Conservation (phyloP, 2,113 vertebrate species). For the Engystomops pustulosus region DNA sequence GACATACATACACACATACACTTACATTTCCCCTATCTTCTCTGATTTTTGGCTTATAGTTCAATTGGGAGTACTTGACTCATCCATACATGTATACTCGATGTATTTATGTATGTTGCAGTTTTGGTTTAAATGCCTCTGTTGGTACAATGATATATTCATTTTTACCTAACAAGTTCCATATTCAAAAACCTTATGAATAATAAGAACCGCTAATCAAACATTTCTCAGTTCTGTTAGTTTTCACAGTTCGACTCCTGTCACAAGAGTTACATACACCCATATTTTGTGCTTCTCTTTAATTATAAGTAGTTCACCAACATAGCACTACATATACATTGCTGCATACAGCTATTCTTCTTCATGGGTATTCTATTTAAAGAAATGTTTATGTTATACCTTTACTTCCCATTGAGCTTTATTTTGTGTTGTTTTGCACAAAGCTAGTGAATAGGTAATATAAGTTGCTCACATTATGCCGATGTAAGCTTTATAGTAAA, state of each 20-base stretch:
- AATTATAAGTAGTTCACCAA: neutral
- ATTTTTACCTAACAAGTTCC: neutral
- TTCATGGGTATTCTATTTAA: conserved; percentile 2
- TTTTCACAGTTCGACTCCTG: neutral
- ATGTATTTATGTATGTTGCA: no score
- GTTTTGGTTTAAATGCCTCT: no score
- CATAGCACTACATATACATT: neutral
- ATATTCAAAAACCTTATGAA: neutral
- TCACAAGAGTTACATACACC: conserved; percentile 4
- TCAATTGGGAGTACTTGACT: no score
- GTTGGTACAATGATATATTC: neutral
- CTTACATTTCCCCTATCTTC: no score
- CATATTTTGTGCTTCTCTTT: neutral
- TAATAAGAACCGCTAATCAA: neutral
- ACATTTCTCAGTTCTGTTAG: neutral
- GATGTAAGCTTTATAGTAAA: neutral
- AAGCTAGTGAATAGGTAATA: no score
- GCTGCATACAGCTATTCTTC: neutral
- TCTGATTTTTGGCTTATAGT: no score
- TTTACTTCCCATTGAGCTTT: neutral
- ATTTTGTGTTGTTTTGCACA: neutral
- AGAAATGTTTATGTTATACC: neutral
- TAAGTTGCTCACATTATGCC: neutral
- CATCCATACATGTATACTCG: no score
- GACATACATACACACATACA: no score